Conservation (phyloP, 2,797 vertebrate species). For the Iguana delicatissima region DNA sequence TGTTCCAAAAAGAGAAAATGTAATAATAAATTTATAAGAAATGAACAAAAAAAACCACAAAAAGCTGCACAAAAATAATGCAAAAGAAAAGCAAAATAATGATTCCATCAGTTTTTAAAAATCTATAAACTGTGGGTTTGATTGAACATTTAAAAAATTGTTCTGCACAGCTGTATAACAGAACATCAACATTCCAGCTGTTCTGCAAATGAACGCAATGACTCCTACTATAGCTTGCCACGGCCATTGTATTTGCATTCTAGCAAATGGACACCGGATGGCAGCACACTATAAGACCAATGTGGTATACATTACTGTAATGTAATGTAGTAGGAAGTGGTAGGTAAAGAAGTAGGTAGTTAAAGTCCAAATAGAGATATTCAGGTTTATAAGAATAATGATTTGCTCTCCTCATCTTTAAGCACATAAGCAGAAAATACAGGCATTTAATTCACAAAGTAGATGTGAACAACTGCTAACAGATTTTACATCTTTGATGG, state of each 20-base stretch:
- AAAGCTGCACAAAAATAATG: accelerated
- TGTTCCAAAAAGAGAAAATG: accelerated
- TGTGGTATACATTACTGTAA: constrained; percentile 8
- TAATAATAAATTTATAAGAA: accelerated
- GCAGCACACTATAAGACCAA: constrained; percentile 80
- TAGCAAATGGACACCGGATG: constrained; percentile 77
- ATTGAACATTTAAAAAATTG: background rate
- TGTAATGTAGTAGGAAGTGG: too few species aligned
- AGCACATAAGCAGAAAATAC: background rate
- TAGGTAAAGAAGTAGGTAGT: background rate
- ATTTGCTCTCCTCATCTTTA: background rate
- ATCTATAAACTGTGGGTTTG: background rate
- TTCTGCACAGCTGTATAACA: background rate
- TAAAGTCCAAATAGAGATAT: background rate
- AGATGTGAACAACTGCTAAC: background rate
- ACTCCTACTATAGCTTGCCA: background rate
- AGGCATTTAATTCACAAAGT: background rate
- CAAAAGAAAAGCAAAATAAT: background rate
- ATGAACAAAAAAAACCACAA: too few species aligned
- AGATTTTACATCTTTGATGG: background rate
- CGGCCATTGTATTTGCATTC: constrained; percentile 71
- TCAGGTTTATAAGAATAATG: background rate
- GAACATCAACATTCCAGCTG: background rate
- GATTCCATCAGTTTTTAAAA: accelerated
- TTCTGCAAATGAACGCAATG: background rate